Conservation (phyloP, 1,140 invertebrate genomes). For the Nephotettix cincticeps region DNA sequence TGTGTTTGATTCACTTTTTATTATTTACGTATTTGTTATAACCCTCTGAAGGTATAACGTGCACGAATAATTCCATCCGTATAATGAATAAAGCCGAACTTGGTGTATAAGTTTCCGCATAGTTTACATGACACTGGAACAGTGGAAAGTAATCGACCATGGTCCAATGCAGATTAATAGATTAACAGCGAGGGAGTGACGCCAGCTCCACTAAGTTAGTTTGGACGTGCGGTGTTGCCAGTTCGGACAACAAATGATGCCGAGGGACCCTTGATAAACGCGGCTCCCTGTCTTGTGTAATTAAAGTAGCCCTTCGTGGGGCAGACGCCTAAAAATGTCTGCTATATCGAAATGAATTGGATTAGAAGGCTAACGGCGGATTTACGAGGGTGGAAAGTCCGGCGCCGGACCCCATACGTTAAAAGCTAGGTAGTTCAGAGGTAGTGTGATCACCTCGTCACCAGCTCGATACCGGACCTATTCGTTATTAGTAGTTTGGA, state of each 20-base stretch:
- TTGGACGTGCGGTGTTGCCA: neutral
- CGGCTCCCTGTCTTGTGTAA: neutral
- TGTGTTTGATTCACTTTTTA: too few species aligned
- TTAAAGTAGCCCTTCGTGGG: neutral
- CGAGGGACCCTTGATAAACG: neutral
- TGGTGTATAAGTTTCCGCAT: too few species aligned
- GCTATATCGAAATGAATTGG: constrained; percentile 5
- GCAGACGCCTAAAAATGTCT: neutral
- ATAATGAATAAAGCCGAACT: too few species aligned
- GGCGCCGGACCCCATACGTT: neutral
- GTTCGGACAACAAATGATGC: neutral
- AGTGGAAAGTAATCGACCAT: neutral
- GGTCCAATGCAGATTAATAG: neutral
- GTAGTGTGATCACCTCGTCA: too few species aligned
- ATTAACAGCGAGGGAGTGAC: neutral
- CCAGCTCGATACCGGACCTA: too few species aligned
- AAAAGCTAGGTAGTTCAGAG: too few species aligned
- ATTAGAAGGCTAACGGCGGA: neutral
- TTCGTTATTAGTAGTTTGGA: too few species aligned
- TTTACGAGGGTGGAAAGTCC: neutral
- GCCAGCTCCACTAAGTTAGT: neutral
- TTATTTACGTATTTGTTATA: too few species aligned
- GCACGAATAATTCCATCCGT: too few species aligned
- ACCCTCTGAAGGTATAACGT: too few species aligned
- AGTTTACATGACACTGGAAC: too few species aligned